phyloP scores from a whole-genome alignment of 2,797 vertebrate genomes.

The Lepilemur ruficaudatus region DNA sequence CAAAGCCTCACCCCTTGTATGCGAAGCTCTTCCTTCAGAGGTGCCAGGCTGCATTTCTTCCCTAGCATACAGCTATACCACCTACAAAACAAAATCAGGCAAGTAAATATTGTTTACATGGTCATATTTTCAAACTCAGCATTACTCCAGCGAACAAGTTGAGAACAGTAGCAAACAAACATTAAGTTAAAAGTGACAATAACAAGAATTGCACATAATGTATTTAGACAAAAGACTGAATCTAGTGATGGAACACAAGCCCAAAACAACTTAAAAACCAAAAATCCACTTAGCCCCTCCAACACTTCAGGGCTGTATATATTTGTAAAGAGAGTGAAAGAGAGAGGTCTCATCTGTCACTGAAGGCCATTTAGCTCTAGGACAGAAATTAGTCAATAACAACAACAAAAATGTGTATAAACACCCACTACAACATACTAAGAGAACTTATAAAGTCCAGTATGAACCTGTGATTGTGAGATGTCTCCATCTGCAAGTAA shows the following conservation, averaged over 20 bases:
- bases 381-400: conserved; percentile 36
- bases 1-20: conserved; percentile 93
- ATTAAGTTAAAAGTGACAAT: background rate
- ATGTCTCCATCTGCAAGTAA: background rate
- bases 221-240: conserved; percentile 37
- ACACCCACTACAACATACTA: background rate
- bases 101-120: background rate
- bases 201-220: background rate
- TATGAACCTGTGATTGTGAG: background rate
- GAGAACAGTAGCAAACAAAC: conserved; percentile 18
- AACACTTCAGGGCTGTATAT: background rate
- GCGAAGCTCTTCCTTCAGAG: conserved; percentile 96
- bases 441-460: conserved; percentile 8
- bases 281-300: background rate
- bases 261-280: background rate
- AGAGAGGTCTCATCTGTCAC: background rate
- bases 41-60: conserved; percentile 97
- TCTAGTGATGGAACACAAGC: background rate
- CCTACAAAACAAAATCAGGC: conserved; percentile 78
- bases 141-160: conserved; percentile 4
- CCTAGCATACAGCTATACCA: conserved; percentile 99
- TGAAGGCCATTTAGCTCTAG: conserved; percentile 3
- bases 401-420: conserved; percentile 57
- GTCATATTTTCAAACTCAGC: background rate
- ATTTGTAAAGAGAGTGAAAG: background rate